A percentile compares a stretch with the other conserved stretches of the same genome.
Evolutionary conservation across 2,888 invertebrate species (phyloP).

Genomic region (Sepioteuthis lessoniana): DNA sequence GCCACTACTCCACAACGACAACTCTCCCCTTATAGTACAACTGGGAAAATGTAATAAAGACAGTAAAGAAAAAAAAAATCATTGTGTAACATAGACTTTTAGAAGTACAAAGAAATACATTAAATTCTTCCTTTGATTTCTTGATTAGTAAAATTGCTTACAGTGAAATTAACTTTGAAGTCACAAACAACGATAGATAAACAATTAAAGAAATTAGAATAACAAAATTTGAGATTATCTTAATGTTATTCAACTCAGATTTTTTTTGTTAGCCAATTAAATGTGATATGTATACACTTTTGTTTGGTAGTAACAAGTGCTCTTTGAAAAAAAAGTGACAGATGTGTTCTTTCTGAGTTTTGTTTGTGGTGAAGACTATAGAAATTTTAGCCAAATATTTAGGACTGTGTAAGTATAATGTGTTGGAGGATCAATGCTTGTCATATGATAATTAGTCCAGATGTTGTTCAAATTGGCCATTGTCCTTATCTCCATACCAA

Average conservation of each 20-base stretch:
- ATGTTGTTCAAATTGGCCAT: neutral
- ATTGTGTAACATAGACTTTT: too few relatives aligned
- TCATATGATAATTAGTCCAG: neutral
- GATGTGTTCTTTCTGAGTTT: neutral
- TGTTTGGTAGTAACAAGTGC: neutral
- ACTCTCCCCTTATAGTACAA: too few relatives aligned
- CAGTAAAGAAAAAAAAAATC: too few relatives aligned
- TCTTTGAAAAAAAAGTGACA: neutral
- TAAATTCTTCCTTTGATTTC: too few relatives aligned
- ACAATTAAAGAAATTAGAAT: neutral
- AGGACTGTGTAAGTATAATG: neutral
- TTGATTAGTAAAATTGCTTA: too few relatives aligned
- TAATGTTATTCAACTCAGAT: neutral
- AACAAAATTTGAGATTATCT: neutral
- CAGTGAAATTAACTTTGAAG: neutral
- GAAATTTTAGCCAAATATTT: neutral
- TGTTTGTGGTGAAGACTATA: neutral
- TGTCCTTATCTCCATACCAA: neutral
- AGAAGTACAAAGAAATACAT: neutral
- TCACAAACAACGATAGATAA: neutral
- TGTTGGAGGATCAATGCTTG: neutral
- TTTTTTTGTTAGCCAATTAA: neutral
- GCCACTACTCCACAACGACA: too few relatives aligned
- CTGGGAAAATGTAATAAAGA: too few relatives aligned
- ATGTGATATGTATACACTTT: neutral